Evolutionary conservation across 2,888 invertebrate species (phyloP).

Genomic region (Watsonalla cultraria): DNA sequence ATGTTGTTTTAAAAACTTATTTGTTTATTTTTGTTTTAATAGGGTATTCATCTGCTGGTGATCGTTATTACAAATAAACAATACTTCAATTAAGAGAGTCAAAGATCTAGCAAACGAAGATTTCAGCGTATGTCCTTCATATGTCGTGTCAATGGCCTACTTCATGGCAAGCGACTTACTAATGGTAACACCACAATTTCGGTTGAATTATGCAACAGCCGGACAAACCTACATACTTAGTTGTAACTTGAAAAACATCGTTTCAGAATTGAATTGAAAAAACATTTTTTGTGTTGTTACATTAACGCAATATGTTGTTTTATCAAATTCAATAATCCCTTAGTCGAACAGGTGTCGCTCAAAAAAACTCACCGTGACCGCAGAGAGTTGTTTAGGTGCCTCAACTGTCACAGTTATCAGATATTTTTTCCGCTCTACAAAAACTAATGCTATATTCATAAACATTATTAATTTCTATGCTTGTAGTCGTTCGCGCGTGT

Average conservation of each 20-base stretch:
- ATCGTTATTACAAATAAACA: too few relatives aligned
- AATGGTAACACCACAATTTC: too few relatives aligned
- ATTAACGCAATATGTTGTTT: slow-evolving; percentile 46
- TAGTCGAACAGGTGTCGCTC: slow-evolving; percentile 57
- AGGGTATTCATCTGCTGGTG: too few relatives aligned
- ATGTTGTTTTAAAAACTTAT: too few relatives aligned
- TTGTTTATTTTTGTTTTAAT: too few relatives aligned
- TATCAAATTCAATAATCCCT: slow-evolving; percentile 57
- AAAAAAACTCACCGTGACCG: slow-evolving; percentile 64
- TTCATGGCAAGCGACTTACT: too few relatives aligned
- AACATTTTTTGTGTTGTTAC: slow-evolving; percentile 19
- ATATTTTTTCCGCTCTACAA: slow-evolving; percentile 50
- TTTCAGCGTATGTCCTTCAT: too few relatives aligned
- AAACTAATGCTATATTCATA: slow-evolving; percentile 31
- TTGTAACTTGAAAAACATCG: not conserved
- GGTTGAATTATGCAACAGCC: too few relatives aligned
- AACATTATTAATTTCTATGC: slow-evolving; percentile 37
- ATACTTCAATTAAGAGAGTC: too few relatives aligned
- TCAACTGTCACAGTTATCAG: slow-evolving; percentile 69
- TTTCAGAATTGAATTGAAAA: slow-evolving; percentile 4
- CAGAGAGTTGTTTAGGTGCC: slow-evolving; percentile 55
- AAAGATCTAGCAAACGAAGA: too few relatives aligned
- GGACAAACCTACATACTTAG: too few relatives aligned
- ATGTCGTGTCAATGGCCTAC: too few relatives aligned
- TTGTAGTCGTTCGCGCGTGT: slow-evolving; percentile 27